phyloP scores from a whole-genome alignment of 2,888 invertebrate genomes.

The Plutella xylostella region DNA sequence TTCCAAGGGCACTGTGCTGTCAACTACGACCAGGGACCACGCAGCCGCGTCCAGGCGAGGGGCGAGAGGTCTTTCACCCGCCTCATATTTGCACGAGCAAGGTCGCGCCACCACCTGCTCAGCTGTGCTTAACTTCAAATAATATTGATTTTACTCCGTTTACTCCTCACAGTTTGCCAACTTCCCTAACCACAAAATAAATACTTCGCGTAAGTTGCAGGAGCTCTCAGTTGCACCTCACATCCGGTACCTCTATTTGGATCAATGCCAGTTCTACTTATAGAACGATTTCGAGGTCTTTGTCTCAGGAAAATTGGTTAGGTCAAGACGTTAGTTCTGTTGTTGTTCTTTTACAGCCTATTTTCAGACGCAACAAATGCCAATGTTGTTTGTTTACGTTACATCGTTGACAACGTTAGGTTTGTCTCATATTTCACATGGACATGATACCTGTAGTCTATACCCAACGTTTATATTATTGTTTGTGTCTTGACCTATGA shows the following conservation, averaged over 20 bases:
- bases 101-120: slow-evolving; percentile 38
- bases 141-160: too few relatives aligned
- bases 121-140: slow-evolving; percentile 18
- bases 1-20: not conserved
- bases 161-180: too few relatives aligned
- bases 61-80: slow-evolving; percentile 39
- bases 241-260: slow-evolving; percentile 26
- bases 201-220: too few relatives aligned
- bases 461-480: too few relatives aligned
- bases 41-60: slow-evolving; percentile 19
- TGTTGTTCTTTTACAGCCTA: too few relatives aligned
- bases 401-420: too few relatives aligned
- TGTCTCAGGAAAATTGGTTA: slow-evolving; percentile 10
- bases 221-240: slow-evolving; percentile 33
- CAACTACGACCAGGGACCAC: not conserved
- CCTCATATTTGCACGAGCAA: slow-evolving; percentile 43
- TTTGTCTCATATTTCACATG: too few relatives aligned
- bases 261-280: slow-evolving; percentile 35
- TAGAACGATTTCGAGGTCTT: slow-evolving; percentile 36
- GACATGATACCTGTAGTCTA: too few relatives aligned
- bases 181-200: too few relatives aligned
- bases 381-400: too few relatives aligned
- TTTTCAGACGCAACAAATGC: too few relatives aligned
- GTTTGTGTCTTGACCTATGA: too few relatives aligned
- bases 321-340: not conserved